Evolutionary conservation across 1,140 invertebrate species (phyloP).

Genomic region (Apolygus lucorum): DNA sequence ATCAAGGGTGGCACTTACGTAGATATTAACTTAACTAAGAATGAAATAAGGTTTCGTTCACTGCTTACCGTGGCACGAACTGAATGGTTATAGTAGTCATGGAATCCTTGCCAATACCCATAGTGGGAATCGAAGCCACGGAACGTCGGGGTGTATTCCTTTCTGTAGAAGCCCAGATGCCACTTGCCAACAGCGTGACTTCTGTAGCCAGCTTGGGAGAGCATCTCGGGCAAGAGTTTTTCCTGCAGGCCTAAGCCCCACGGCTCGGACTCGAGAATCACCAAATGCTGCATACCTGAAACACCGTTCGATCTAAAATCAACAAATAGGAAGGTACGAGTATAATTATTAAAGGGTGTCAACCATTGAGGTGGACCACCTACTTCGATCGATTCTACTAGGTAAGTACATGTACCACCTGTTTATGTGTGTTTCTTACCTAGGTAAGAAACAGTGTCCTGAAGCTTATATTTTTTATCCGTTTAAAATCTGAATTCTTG

Average conservation of each 20-base stretch:
- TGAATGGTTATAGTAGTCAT: slow-evolving; percentile 73
- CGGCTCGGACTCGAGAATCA: slow-evolving; percentile 61
- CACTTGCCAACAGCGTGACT: slow-evolving; percentile 87
- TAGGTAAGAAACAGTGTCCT: too few relatives aligned
- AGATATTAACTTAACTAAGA: too few relatives aligned
- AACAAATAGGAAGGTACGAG: too few relatives aligned
- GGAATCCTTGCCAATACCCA: slow-evolving; percentile 72
- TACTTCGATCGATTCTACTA: too few relatives aligned
- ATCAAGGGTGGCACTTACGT: too few relatives aligned
- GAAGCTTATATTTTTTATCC: too few relatives aligned
- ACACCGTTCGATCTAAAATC: too few relatives aligned
- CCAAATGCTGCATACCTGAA: slow-evolving; percentile 69
- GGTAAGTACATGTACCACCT: too few relatives aligned
- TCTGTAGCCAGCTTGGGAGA: slow-evolving; percentile 65
- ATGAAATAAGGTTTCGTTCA: not conserved
- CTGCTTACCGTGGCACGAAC: slow-evolving; percentile 21
- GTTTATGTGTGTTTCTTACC: too few relatives aligned
- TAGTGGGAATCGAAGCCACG: slow-evolving; percentile 79
- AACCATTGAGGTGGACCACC: too few relatives aligned
- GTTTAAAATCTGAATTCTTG: too few relatives aligned
- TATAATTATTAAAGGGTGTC: too few relatives aligned
- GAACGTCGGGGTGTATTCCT: slow-evolving; percentile 63
- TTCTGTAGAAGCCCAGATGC: slow-evolving; percentile 67
- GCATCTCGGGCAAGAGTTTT: slow-evolving; percentile 63
- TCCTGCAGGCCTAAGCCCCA: slow-evolving; percentile 61